Evolutionary conservation across 2,113 vertebrate species (phyloP).

Genomic region (Peromyscus maniculatus): DNA sequence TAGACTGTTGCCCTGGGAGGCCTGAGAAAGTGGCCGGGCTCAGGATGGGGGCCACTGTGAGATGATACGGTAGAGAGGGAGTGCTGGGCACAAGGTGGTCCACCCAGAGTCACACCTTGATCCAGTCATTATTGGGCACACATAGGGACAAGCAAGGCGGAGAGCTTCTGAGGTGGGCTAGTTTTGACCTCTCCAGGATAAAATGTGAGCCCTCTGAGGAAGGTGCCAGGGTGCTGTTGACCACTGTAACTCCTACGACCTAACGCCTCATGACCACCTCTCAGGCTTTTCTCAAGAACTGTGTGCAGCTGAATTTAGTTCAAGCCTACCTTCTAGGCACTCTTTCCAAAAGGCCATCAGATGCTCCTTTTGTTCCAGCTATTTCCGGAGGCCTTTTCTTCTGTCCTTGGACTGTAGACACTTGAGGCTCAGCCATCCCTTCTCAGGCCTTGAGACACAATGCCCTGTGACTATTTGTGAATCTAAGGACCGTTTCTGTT

Average conservation of each 20-base stretch:
- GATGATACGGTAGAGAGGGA: neutral
- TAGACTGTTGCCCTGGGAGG: neutral
- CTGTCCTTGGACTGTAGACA: neutral
- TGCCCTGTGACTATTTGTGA: neutral
- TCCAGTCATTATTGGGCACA: neutral
- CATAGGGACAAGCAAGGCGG: neutral
- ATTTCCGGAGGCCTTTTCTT: neutral
- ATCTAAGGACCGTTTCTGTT: neutral
- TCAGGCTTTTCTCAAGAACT: neutral
- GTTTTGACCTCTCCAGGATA: neutral
- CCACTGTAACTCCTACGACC: neutral
- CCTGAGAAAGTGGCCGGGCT: neutral
- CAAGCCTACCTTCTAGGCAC: neutral
- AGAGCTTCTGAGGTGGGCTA: neutral
- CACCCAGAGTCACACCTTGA: neutral
- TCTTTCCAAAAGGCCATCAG: conserved; percentile 21
- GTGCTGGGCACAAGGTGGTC: neutral
- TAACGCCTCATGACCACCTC: neutral
- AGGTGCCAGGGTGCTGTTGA: neutral
- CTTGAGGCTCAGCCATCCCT: neutral
- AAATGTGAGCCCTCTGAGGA: neutral
- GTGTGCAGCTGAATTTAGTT: neutral
- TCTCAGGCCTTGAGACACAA: neutral
- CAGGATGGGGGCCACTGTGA: rapidly evolving
- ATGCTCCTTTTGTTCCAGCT: too few relatives aligned